Conservation (phyloP, 2,797 vertebrate species). For the Thalassophryne amazonica region DNA sequence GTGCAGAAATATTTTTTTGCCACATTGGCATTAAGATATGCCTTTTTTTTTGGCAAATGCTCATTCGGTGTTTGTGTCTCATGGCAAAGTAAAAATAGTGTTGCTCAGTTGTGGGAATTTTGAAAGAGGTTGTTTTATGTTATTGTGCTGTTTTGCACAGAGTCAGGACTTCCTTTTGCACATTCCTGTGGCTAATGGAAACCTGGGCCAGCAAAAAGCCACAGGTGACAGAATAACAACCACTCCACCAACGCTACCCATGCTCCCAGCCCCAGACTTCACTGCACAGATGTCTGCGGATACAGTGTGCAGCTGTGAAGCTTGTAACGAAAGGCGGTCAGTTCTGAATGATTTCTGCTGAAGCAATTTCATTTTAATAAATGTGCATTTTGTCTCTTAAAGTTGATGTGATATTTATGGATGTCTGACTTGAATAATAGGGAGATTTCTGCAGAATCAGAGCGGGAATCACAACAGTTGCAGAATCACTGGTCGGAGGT, state of each 20-base stretch:
- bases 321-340: conserved; percentile 93
- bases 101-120: background rate
- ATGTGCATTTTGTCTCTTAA: background rate
- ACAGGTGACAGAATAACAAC: conserved; percentile 81
- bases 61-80: no score
- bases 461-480: conserved; percentile 93
- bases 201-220: conserved; percentile 81
- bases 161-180: conserved; percentile 95
- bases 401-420: background rate
- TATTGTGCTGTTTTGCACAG: conserved; percentile 56
- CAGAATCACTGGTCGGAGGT: conserved; percentile 99
- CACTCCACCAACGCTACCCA: conserved; percentile 82
- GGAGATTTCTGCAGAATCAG: conserved; percentile 90
- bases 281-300: conserved; percentile 80
- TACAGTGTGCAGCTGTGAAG: conserved; percentile 88
- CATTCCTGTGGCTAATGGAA: conserved; percentile 86
- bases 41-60: no score
- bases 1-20: no score
- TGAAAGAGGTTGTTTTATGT: background rate
- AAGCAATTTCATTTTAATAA: background rate
- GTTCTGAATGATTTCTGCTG: background rate
- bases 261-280: conserved; percentile 83
- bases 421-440: conserved; percentile 61
- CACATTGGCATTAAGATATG: no score
- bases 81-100: no score